phyloP scores from a whole-genome alignment of 2,888 invertebrate species.

The Drosophila ezoana region DNA sequence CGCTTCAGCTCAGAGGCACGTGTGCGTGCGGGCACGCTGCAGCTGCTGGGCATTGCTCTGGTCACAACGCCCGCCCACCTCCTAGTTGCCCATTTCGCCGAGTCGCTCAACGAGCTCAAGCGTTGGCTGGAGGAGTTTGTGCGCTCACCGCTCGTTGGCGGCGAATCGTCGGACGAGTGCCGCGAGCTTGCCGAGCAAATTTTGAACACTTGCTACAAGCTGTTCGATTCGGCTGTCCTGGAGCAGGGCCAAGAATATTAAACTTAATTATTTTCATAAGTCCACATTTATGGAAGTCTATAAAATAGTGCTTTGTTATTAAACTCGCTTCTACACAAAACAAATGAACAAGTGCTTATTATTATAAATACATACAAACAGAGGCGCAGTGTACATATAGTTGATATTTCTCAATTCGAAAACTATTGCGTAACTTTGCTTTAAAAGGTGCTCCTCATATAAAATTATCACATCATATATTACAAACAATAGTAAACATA shows the following conservation, averaged over 20 bases:
- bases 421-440: slow-evolving; percentile 7
- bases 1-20: slow-evolving; percentile 89
- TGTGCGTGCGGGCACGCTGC: slow-evolving; percentile 88
- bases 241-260: slow-evolving; percentile 28
- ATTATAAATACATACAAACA: neutral
- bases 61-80: slow-evolving; percentile 87
- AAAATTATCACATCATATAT: neutral
- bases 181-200: slow-evolving; percentile 88
- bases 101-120: slow-evolving; percentile 88
- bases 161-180: slow-evolving; percentile 89
- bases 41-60: slow-evolving; percentile 88
- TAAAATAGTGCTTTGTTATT: neutral
- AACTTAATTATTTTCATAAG: neutral
- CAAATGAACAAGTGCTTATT: neutral
- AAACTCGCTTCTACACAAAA: slow-evolving; percentile 2
- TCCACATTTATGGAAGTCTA: neutral
- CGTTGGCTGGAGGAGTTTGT: slow-evolving; percentile 88
- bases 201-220: slow-evolving; percentile 83
- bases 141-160: slow-evolving; percentile 86
- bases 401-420: neutral
- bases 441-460: neutral
- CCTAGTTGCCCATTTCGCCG: slow-evolving; percentile 87
- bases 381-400: neutral
- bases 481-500: too few species aligned
- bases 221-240: slow-evolving; percentile 43